Evolutionary conservation across 2,888 invertebrate genomes (phyloP).

Genomic region (Aporophyla nigra): DNA sequence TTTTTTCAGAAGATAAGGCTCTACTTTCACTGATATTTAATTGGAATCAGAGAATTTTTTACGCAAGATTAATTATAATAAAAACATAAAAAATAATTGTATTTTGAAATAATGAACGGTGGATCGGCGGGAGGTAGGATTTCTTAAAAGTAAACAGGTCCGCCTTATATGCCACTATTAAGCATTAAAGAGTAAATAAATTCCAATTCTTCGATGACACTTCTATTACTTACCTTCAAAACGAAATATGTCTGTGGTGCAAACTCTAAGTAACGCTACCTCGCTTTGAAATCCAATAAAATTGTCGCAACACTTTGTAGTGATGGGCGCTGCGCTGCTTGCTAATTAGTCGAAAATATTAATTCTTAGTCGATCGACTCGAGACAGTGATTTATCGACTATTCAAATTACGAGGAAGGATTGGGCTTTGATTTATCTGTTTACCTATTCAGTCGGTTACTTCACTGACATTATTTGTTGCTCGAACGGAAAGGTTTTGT

Average conservation of each 20-base stretch:
- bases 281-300: slow-evolving; percentile 52
- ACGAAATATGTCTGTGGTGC: background rate
- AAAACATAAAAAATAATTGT: no score
- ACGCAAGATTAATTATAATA: no score
- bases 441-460: slow-evolving; percentile 16
- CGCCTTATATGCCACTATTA: no score
- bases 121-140: no score
- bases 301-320: slow-evolving; percentile 29
- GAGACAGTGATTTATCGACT: slow-evolving; percentile 43
- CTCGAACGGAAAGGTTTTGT: background rate
- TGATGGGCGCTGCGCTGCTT: slow-evolving; percentile 33
- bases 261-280: slow-evolving; percentile 12
- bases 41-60: no score
- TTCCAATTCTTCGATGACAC: no score
- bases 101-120: no score
- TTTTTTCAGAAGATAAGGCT: no score
- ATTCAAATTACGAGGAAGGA: slow-evolving; percentile 22
- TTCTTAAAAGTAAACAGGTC: no score
- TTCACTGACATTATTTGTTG: background rate
- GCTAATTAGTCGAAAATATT: slow-evolving; percentile 45
- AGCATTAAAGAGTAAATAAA: no score
- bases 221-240: no score
- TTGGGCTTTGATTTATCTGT: slow-evolving; percentile 25
- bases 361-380: slow-evolving; percentile 27
- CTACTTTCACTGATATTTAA: no score